Percentiles rank a stretch among this genome's conserved stretches.
Conservation (phyloP, 2,888 invertebrate genomes). For the Sinelater perroti region DNA sequence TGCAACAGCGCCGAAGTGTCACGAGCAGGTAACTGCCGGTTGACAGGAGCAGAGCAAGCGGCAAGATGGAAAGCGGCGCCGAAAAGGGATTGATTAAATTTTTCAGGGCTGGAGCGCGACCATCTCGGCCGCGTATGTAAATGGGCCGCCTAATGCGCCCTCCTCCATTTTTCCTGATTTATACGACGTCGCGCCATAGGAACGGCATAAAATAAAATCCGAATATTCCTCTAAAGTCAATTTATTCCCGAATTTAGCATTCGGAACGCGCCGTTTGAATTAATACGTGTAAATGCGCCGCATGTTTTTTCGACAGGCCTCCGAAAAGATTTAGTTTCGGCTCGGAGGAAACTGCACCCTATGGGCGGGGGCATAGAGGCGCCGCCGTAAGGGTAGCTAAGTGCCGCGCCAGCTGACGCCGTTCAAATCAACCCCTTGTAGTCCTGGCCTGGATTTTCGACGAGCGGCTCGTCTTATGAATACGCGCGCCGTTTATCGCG, state of each 20-base stretch:
- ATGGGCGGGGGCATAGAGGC: constrained; percentile 47
- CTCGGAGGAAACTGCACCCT: constrained; percentile 47
- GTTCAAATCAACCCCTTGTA: constrained; percentile 54
- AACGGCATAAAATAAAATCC: constrained; percentile 51
- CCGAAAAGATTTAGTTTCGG: constrained; percentile 52
- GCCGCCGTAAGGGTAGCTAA: constrained; percentile 58
- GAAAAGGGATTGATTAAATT: constrained; percentile 10
- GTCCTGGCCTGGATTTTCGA: constrained; percentile 44
- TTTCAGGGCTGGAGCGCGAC: constrained; percentile 10
- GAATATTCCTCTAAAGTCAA: constrained; percentile 49
- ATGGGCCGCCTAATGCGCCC: constrained; percentile 34
- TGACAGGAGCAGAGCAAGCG: too few species aligned
- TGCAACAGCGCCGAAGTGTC: too few species aligned
- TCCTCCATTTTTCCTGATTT: constrained; percentile 47
- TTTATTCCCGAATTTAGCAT: constrained; percentile 57
- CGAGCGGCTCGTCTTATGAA: constrained; percentile 44
- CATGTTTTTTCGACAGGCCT: constrained; percentile 58
- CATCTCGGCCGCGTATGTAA: constrained; percentile 28
- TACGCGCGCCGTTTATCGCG: constrained; percentile 27
- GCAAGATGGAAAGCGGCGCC: background rate
- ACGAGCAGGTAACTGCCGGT: too few species aligned
- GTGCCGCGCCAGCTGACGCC: constrained; percentile 68
- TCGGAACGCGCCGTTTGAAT: constrained; percentile 57
- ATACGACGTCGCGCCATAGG: constrained; percentile 48
- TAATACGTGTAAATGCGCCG: constrained; percentile 59